phyloP scores from a whole-genome alignment of 2,797 vertebrate genomes.

The Coendou prehensilis region DNA sequence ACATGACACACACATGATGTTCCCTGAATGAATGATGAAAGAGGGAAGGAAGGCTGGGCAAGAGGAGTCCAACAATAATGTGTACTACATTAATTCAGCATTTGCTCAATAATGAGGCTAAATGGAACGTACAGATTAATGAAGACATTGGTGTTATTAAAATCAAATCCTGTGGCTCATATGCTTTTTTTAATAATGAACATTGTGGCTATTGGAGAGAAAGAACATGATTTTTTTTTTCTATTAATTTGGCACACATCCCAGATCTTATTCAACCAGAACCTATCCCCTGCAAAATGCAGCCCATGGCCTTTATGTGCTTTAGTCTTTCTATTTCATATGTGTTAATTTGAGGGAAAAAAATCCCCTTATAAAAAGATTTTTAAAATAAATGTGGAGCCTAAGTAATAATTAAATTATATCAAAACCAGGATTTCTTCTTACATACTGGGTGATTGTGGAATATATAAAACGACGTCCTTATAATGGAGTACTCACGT shows the following conservation, averaged over 20 bases:
- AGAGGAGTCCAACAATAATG: constrained; percentile 90
- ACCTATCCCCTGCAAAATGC: constrained; percentile 95
- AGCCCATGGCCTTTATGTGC: constrained; percentile 94
- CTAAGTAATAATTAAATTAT: constrained; percentile 86
- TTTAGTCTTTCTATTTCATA: constrained; percentile 90
- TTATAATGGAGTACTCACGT: not conserved
- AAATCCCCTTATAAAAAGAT: constrained; percentile 79
- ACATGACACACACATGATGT: constrained; percentile 92
- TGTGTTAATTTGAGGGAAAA: constrained; percentile 86
- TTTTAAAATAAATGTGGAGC: constrained; percentile 76
- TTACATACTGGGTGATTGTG: constrained; percentile 66
- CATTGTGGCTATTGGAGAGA: constrained; percentile 94
- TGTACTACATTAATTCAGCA: constrained; percentile 90
- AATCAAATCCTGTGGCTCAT: constrained; percentile 95
- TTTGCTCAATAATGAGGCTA: constrained; percentile 92
- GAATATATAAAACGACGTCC: constrained; percentile 70
- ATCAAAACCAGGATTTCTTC: constrained; percentile 73
- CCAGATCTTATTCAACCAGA: constrained; percentile 99
- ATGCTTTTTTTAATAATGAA: constrained; percentile 96
- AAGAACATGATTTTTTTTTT: constrained; percentile 94
- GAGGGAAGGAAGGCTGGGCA: constrained; percentile 84
- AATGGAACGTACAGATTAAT: constrained; percentile 93
- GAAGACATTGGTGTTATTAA: constrained; percentile 97
- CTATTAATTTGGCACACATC: constrained; percentile 97
- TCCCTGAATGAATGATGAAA: constrained; percentile 90